A percentile compares a stretch with the other conserved stretches of the same genome.
Conservation (phyloP, 2,113 vertebrate species). For the Sardina pilchardus region DNA sequence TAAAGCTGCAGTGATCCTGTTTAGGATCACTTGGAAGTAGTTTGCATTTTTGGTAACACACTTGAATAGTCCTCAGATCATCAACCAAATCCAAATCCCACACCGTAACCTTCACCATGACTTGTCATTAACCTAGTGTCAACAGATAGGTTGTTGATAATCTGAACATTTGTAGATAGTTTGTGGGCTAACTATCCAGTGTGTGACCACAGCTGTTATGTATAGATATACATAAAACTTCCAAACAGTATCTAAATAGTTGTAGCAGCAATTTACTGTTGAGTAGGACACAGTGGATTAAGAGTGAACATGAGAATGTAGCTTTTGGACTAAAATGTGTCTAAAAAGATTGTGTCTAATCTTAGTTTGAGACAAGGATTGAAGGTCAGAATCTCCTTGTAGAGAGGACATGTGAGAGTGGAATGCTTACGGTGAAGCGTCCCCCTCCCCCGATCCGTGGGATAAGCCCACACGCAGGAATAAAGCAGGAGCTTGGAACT, state of each 20-base stretch:
- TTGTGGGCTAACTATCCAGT: no score
- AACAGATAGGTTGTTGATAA: no score
- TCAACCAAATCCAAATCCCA: no score
- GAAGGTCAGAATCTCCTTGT: conserved; percentile 67
- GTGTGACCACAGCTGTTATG: no score
- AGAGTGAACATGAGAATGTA: neutral
- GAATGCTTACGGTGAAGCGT: neutral
- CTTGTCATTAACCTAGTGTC: no score
- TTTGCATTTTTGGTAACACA: no score
- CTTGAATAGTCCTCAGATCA: no score
- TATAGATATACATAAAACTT: no score
- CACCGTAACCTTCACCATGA: no score
- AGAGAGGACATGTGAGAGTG: neutral
- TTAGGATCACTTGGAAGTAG: no score
- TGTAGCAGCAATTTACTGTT: neutral
- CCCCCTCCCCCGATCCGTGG: neutral
- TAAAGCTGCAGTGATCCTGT: no score
- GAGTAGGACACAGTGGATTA: conserved; percentile 9
- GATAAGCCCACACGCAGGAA: neutral
- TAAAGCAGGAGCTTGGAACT: neutral
- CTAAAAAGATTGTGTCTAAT: conserved; percentile 73
- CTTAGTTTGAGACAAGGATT: conserved; percentile 62
- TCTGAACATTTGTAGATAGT: no score
- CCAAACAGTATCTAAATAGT: neutral
- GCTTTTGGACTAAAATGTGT: conserved; percentile 50